Conservation (phyloP, 2,888 invertebrate species). For the Eupithecia dodoneata region DNA sequence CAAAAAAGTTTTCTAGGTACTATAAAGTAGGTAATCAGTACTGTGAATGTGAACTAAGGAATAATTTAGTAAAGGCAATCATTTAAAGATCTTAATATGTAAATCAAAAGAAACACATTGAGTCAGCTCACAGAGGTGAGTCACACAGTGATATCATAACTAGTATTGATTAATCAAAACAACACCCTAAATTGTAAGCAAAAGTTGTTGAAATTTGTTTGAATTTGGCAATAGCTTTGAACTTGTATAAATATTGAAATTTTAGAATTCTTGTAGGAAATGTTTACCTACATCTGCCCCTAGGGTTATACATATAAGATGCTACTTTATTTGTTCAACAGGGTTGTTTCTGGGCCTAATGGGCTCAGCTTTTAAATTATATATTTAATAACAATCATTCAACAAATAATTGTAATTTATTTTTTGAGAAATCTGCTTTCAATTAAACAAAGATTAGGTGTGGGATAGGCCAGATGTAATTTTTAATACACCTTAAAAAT, state of each 20-base stretch:
- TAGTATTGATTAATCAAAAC: conserved; percentile 37
- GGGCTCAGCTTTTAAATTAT: not conserved
- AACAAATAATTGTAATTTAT: not conserved
- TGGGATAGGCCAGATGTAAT: too few species aligned
- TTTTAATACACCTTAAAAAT: too few species aligned
- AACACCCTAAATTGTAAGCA: conserved; percentile 8
- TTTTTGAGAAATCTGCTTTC: too few species aligned
- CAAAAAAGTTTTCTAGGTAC: too few species aligned
- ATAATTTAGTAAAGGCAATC: not conserved
- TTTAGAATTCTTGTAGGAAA: not conserved
- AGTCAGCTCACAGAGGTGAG: conserved; percentile 35
- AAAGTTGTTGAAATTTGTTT: not conserved
- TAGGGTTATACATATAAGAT: not conserved
- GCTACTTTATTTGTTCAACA: not conserved
- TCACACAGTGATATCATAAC: conserved; percentile 42
- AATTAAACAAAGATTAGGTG: too few species aligned
- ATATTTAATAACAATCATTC: not conserved
- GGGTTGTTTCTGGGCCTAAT: not conserved
- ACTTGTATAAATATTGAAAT: not conserved
- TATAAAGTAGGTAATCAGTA: too few species aligned
- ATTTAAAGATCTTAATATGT: not conserved
- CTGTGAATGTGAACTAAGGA: not conserved
- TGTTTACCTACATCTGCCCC: not conserved
- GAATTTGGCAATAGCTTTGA: not conserved
- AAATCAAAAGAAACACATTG: conserved; percentile 18